These are phyloP conservation scores for Wiebesia pumilae DNA, from an alignment of 1,140 invertebrate genomes.

Conservation along the genomic window DNA sequence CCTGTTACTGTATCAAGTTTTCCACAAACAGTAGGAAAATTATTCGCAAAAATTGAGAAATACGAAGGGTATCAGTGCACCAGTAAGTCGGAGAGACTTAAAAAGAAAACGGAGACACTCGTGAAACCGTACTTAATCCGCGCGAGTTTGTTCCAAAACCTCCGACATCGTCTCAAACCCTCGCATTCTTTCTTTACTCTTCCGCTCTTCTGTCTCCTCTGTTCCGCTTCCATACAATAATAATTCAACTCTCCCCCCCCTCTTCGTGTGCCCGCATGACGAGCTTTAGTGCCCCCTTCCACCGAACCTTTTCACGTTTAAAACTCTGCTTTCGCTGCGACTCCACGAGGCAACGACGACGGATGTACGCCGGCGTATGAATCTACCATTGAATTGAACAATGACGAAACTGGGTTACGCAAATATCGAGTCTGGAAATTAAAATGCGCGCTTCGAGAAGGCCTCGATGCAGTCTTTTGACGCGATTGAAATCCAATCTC, in stretches of 20 bases:
- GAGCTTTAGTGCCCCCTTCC: neutral
- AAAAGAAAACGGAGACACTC: neutral
- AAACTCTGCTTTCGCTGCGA: conserved; percentile 14
- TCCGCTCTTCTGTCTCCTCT: neutral
- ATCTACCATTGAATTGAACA: conserved; percentile 73
- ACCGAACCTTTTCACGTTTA: neutral
- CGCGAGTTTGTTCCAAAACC: too few relatives aligned
- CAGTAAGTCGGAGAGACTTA: neutral
- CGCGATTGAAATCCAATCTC: neutral
- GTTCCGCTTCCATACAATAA: neutral
- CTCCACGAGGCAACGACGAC: conserved; percentile 50
- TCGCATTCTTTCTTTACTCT: neutral
- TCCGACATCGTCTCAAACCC: neutral
- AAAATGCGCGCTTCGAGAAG: conserved; percentile 64
- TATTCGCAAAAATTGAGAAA: too few relatives aligned
- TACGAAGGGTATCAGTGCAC: too few relatives aligned
- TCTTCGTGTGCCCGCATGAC: neutral
- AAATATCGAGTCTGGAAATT: conserved; percentile 74
- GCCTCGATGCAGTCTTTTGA: conserved; percentile 4
- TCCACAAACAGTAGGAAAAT: too few relatives aligned
- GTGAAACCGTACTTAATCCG: neutral
- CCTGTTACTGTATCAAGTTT: too few relatives aligned
- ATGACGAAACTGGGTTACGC: conserved; percentile 74
- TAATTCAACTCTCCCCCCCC: neutral
- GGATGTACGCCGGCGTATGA: conserved; percentile 64